These are phyloP conservation scores for Pandion haliaetus DNA, from an alignment of 2,113 vertebrate species.

Conservation along the genomic window DNA sequence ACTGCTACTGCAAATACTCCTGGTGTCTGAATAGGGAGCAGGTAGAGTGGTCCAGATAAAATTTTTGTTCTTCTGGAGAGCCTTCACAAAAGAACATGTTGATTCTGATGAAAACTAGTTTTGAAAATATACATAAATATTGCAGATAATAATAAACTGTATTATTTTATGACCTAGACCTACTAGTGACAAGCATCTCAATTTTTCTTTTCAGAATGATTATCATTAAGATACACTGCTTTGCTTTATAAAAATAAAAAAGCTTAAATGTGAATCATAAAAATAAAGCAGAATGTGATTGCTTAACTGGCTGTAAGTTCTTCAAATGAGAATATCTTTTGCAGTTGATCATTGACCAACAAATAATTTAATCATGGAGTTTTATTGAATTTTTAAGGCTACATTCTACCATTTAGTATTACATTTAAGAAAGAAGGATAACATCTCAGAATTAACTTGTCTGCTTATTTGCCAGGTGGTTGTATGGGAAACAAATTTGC, in stretches of 20 bases:
- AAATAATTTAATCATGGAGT: neutral
- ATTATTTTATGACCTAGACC: neutral
- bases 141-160: neutral
- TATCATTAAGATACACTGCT: neutral
- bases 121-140: neutral
- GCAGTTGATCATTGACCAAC: neutral
- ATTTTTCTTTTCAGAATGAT: neutral
- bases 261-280: neutral
- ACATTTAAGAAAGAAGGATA: neutral
- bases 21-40: neutral
- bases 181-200: neutral
- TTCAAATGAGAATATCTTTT: neutral
- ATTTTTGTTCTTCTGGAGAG: neutral
- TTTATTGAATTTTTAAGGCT: neutral
- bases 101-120: neutral
- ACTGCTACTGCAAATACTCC: neutral
- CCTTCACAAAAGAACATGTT: neutral
- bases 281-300: neutral
- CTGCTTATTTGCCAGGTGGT: constrained; percentile 66
- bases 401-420: neutral
- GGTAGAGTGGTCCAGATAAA: neutral
- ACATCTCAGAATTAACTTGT: neutral
- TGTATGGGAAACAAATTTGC: constrained; percentile 75
- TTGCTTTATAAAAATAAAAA: neutral
- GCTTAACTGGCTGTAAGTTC: neutral